Base-by-base conservation (phyloP, 2,888 invertebrate species). In the Xanthorhoe designata region DNA sequence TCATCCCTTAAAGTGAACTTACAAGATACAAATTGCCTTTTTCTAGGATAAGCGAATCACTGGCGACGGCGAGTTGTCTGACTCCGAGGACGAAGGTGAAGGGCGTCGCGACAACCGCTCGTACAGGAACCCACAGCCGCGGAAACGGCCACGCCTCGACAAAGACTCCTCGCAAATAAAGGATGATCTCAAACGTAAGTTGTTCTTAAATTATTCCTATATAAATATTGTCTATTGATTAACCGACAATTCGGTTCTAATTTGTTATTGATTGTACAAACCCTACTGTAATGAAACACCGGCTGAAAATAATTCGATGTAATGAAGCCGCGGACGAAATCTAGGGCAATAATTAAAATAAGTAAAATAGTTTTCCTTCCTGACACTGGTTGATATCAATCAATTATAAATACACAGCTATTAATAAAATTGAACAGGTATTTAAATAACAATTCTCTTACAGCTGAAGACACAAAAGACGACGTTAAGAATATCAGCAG, bases 1-100 rank as follows among this genome's bases (percentile, higher is more conserved):
- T 24, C 24, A 24, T 24, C 24, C 24, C 24, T 24, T 1, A 24
- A 24, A 24, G 24, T 24, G 24, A 3, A 24, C 24, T 24, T 24
- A 24, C 24, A 24, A 47, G 7, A 3, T 47, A 47, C 4, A 32
- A 32, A 32, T 32, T 32, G 7, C 6, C 17, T 15, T 62, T 53
- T 47, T 0, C 38, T 71, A 93, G 86, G 99, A 99, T 86, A 99
- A 99, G 84, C 95, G 98, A 73, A 97, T 99, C 80, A 97, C 98
- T 2, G 97, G 98, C 70, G 98, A 99, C 78, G 98, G 98, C 80
- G 99, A 99, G 83, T 97, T 97, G 81, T 97, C 97, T 0, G 98
- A 98, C 82, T 97, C 97, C 0, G 99, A 99, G 87, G 98, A 99
- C 84, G 99, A 99, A 87, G 96, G 96, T 72, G 94, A 94, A 68